Conservation (phyloP, 2,888 invertebrate genomes). For the Hypomecis punctinalis region DNA sequence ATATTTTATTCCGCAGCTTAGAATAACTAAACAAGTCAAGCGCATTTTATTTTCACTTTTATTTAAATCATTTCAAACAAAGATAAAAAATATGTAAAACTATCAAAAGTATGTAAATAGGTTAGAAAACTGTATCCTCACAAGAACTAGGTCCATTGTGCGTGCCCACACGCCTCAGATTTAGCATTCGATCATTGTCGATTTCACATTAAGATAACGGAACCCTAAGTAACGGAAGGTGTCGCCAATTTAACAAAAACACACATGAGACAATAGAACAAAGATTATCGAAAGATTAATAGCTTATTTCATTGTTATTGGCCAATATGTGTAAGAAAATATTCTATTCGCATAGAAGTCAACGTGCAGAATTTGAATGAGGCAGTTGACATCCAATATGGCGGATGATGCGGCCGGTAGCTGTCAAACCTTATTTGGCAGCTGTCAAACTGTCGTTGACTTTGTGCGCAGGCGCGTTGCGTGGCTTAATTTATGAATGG, state of each 20-base stretch:
- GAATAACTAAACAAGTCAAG: too few species aligned
- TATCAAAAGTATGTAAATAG: not conserved
- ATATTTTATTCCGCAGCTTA: too few species aligned
- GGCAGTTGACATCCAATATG: conserved; percentile 31
- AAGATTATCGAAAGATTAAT: conserved; percentile 9
- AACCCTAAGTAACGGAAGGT: conserved; percentile 20
- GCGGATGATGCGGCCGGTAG: conserved; percentile 37
- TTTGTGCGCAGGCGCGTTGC: conserved; percentile 35
- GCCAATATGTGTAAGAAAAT: conserved; percentile 14
- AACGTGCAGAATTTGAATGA: conserved; percentile 30
- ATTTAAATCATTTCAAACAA: not conserved
- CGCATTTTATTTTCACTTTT: too few species aligned
- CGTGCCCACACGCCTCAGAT: conserved; percentile 1
- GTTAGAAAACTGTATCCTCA: conserved; percentile 8
- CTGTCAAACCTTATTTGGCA: conserved; percentile 68
- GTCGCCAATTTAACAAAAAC: conserved; percentile 23
- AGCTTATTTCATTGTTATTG: conserved; percentile 19
- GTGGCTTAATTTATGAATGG: conserved; percentile 37
- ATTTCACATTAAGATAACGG: conserved; percentile 26
- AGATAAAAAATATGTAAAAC: not conserved
- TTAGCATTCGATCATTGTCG: conserved; percentile 23
- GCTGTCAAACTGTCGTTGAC: conserved; percentile 72
- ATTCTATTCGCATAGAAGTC: conserved; percentile 32
- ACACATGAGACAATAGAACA: conserved; percentile 12
- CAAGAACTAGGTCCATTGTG: conserved; percentile 14